Base-by-base conservation (phyloP, 2,113 vertebrate species). In the Apus apus region DNA sequence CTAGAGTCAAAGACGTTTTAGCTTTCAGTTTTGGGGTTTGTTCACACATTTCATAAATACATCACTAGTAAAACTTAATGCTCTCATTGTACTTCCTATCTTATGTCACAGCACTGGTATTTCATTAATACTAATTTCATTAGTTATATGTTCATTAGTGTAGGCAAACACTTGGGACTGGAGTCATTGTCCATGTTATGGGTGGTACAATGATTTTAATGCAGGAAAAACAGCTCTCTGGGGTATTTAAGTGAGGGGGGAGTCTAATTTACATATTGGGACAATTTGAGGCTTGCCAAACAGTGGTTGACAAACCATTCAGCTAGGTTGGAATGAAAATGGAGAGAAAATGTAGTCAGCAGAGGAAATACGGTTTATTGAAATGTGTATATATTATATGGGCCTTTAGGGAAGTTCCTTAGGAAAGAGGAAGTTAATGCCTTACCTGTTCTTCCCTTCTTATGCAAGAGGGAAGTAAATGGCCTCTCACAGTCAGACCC, bases 41-140 rank as follows among this genome's bases (percentile, higher is more conserved):
- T 84, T 86, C 36, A 40, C 10, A 1, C 18, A 10, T 68, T 93
- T 92, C 43, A 30, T 90, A 93, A 81, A 66, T 83, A 45, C 7
- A 22, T 56, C 32, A 30, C 54, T 57, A 90, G 27, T 61, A 89
- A 65, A 40, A 51, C 34, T 65, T 81, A 81, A 67, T 70, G 25
- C 22, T 75, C 32, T 51, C 11, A 16, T 13, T 34, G 9, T 77
- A 36, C 75, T 91, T 88, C n/a, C 15, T 73, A 22, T 85, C 40
- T 95, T 53, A 40, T 85, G 81, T 89, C 61, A 54, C 34, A 76
- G 68, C 45, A 29, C 26, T 65, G 76, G 51, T 87, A 78, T 92
- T 89, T 93, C 87, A 90, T 90, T 93, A 82, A 93, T 93, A 68
- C 88, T 94, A 1, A 66, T 85, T 95, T 96, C 38, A 48, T 88